Conservation (phyloP, 1,140 invertebrate genomes). For the Hylaeus anthracinus region DNA sequence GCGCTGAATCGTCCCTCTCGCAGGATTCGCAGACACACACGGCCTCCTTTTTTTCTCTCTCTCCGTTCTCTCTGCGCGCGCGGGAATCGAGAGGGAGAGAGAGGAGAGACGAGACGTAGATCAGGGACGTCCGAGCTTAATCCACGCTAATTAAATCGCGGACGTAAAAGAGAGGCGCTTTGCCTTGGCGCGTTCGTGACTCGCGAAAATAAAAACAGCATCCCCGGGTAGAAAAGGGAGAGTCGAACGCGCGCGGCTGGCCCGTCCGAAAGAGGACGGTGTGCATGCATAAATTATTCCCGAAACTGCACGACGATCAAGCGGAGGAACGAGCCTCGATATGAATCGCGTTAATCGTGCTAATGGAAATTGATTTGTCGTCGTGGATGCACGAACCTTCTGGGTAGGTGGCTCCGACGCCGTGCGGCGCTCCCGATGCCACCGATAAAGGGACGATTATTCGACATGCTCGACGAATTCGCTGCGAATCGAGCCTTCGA, state of each 20-base stretch:
- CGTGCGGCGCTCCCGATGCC: not conserved
- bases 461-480: not conserved
- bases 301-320: conserved; percentile 51
- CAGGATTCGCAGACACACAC: conserved; percentile 38
- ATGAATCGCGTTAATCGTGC: conserved; percentile 64
- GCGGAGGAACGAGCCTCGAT: conserved; percentile 42
- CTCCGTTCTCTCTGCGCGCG: too few relatives aligned
- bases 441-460: not conserved
- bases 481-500: too few relatives aligned
- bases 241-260: conserved; percentile 10
- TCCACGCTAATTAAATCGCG: conserved; percentile 68
- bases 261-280: conserved; percentile 24
- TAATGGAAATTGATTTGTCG: conserved; percentile 62
- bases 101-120: conserved; percentile 39
- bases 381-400: conserved; percentile 20
- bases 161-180: conserved; percentile 58
- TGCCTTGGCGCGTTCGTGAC: conserved; percentile 59
- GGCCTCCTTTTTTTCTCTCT: conserved; percentile 27
- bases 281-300: conserved; percentile 61
- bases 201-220: conserved; percentile 58
- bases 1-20: conserved; percentile 28
- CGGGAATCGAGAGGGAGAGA: not conserved
- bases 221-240: conserved; percentile 13
- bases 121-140: conserved; percentile 60
- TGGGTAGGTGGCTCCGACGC: not conserved